Evolutionary conservation across 2,888 invertebrate genomes (phyloP).

Genomic region (Allygus modestus): DNA sequence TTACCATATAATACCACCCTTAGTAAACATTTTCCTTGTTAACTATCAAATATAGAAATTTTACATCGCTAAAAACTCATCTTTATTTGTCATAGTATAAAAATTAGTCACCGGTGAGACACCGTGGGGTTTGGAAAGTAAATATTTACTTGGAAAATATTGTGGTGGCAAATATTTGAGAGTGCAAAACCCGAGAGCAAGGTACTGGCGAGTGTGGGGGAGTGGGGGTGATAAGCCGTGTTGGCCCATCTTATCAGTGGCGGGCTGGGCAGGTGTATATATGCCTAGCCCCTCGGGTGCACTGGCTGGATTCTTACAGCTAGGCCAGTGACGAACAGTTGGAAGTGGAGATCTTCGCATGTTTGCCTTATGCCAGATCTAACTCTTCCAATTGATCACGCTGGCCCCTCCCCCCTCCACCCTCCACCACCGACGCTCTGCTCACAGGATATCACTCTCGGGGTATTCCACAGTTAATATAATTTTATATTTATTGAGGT

Average conservation of each 20-base stretch:
- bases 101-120: slow-evolving; percentile 21
- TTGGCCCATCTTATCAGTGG: slow-evolving; percentile 67
- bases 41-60: too few relatives aligned
- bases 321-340: slow-evolving; percentile 75
- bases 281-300: slow-evolving; percentile 48
- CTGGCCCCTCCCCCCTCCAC: slow-evolving; percentile 61
- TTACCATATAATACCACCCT: too few relatives aligned
- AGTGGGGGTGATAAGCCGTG: slow-evolving; percentile 63
- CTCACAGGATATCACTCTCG: slow-evolving; percentile 9
- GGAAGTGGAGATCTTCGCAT: slow-evolving; percentile 83
- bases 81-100: neutral
- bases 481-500: neutral
- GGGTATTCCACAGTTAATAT: neutral
- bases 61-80: too few relatives aligned
- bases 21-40: too few relatives aligned
- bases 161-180: slow-evolving; percentile 37
- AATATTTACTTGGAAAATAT: slow-evolving; percentile 47
- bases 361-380: slow-evolving; percentile 81
- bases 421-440: neutral
- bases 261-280: slow-evolving; percentile 67
- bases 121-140: neutral
- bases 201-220: neutral
- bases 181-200: slow-evolving; percentile 34
- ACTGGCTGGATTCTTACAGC: slow-evolving; percentile 12
- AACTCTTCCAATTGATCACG: slow-evolving; percentile 85